These are phyloP conservation scores for Sternarchorhynchus goeldii DNA, from an alignment of 2,797 vertebrate species.

Conservation along the genomic window DNA sequence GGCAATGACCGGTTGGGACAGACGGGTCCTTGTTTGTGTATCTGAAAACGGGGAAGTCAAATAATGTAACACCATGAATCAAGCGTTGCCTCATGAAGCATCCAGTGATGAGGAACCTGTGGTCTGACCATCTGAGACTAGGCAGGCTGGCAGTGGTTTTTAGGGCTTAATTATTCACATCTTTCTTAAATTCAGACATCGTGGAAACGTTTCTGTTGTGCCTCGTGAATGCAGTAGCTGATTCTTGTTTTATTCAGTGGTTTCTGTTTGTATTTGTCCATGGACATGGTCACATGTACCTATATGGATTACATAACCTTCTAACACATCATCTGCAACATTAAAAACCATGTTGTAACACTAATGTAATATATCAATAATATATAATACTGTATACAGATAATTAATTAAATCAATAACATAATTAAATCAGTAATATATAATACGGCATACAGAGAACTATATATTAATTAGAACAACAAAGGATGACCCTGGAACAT, in stretches of 20 bases:
- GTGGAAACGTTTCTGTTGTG: constrained; percentile 21
- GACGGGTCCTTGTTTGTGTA: constrained; percentile 4
- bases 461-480: background rate
- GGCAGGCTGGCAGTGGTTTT: constrained; percentile 18
- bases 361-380: too few relatives aligned
- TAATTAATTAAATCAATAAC: background rate
- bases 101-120: constrained; percentile 14
- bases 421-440: background rate
- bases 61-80: constrained; percentile 41
- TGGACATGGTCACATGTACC: background rate
- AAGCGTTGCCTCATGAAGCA: constrained; percentile 18
- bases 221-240: background rate
- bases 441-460: background rate
- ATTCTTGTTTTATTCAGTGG: background rate
- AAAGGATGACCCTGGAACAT: background rate
- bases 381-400: background rate
- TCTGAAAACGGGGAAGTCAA: background rate
- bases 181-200: constrained; percentile 24
- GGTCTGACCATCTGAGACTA: constrained; percentile 39
- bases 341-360: too few relatives aligned
- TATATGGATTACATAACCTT: too few relatives aligned
- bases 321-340: too few relatives aligned
- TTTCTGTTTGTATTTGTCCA: constrained; percentile 23
- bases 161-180: constrained; percentile 6
- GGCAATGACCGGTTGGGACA: background rate